phyloP scores from a whole-genome alignment of 53 echinoderm and acorn worm genomes.

The Holothuria scabra region DNA sequence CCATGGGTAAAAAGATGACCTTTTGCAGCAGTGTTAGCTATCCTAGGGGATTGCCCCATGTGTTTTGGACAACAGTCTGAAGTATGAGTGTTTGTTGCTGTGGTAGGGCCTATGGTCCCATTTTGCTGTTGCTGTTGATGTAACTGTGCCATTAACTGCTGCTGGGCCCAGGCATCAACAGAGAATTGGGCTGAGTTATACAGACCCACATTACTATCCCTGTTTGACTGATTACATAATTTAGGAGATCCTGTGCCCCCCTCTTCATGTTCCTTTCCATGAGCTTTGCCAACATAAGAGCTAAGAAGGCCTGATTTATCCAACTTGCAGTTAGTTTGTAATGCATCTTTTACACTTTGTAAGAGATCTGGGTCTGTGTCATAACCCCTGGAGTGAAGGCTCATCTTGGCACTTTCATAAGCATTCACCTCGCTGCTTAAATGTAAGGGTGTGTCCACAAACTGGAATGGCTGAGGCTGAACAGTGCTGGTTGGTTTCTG shows the following conservation, averaged over 20 bases:
- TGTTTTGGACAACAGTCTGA: conserved; percentile 44
- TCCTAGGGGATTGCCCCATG: not conserved
- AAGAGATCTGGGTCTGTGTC: conserved; percentile 88
- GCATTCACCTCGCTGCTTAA: conserved; percentile 87
- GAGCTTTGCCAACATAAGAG: conserved; percentile 46
- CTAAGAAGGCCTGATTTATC: conserved; percentile 47
- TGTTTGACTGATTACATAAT: conserved; percentile 54
- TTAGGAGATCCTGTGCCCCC: not conserved
- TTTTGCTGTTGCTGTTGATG: conserved; percentile 46
- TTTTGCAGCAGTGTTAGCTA: conserved; percentile 7
- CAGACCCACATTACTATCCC: conserved; percentile 52
- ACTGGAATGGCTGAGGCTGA: conserved; percentile 56
- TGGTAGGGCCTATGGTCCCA: conserved; percentile 31
- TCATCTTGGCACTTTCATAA: conserved; percentile 97
- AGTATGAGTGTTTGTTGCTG: conserved; percentile 33
- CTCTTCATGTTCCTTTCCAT: conserved; percentile 56
- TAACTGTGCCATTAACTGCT: conserved; percentile 57
- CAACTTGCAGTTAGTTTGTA: conserved; percentile 85
- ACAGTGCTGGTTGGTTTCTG: conserved; percentile 51
- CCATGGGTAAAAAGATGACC: conserved; percentile 17
- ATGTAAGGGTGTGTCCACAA: conserved; percentile 37
- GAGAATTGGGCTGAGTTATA: conserved; percentile 43
- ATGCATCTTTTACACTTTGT: conserved; percentile 87
- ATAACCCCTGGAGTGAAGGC: conserved; percentile 75
- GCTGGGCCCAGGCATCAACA: conserved; percentile 57